Percentiles rank a stretch among this genome's conserved stretches.
These are phyloP conservation scores for Catocala sponsa DNA, from an alignment of 2,888 invertebrate species.

Conservation along the genomic window DNA sequence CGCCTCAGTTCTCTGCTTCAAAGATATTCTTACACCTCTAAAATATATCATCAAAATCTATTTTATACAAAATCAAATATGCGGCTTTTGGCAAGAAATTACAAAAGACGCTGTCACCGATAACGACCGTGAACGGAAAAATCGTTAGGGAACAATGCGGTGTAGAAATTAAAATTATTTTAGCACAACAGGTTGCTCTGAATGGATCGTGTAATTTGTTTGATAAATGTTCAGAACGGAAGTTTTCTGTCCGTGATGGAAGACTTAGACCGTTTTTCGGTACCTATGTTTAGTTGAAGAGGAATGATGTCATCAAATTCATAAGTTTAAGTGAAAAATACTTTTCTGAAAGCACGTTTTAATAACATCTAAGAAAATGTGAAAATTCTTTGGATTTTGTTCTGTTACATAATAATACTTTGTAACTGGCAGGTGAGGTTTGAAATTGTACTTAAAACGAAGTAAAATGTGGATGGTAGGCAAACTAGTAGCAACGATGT, in stretches of 20 bases:
- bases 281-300: not conserved
- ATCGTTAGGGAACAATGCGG: conserved; percentile 41
- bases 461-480: too few species aligned
- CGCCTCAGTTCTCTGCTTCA: not conserved
- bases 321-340: not conserved
- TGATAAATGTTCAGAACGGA: conserved; percentile 36
- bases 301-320: not conserved
- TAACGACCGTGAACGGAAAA: conserved; percentile 34
- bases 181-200: conserved; percentile 44
- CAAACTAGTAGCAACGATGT: too few species aligned
- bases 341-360: not conserved
- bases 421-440: too few species aligned
- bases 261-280: not conserved
- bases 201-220: conserved; percentile 44
- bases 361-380: too few species aligned
- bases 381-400: too few species aligned
- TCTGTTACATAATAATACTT: too few species aligned
- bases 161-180: conserved; percentile 48
- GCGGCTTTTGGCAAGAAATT: conserved; percentile 31
- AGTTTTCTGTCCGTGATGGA: not conserved
- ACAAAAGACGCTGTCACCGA: conserved; percentile 42
- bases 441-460: too few species aligned
- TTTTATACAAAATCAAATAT: conserved; percentile 45
- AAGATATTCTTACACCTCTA: conserved; percentile 11
- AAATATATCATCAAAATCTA: conserved; percentile 45